Evolutionary conservation across 1,140 invertebrate genomes (phyloP).

Genomic region (Cepaea nemoralis): DNA sequence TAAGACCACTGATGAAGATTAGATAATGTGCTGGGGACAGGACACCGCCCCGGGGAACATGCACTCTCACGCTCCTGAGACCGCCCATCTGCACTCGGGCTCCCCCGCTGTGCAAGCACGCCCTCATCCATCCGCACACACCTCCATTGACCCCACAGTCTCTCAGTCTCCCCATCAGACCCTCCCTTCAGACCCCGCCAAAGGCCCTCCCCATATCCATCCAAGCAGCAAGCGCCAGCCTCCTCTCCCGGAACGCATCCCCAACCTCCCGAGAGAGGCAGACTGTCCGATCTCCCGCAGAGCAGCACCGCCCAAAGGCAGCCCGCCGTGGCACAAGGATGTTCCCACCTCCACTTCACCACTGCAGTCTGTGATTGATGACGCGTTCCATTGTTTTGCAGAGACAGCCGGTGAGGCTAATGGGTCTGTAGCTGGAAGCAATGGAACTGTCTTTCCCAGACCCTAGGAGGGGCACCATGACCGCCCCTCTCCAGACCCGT

Average conservation of each 20-base stretch:
- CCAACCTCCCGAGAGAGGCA: too few relatives aligned
- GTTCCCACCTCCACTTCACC: not conserved
- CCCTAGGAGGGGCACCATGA: not conserved
- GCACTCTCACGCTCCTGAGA: not conserved
- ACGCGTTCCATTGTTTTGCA: too few relatives aligned
- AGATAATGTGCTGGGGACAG: too few relatives aligned
- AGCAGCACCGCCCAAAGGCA: too few relatives aligned
- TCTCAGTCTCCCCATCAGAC: not conserved
- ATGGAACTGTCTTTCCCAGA: not conserved
- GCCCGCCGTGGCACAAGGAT: not conserved
- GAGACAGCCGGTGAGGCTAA: too few relatives aligned
- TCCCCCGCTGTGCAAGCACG: not conserved
- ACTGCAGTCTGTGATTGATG: too few relatives aligned
- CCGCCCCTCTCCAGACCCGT: too few relatives aligned
- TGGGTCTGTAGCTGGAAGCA: too few relatives aligned
- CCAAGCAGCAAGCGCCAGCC: not conserved
- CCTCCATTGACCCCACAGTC: not conserved
- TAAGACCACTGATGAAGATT: too few relatives aligned
- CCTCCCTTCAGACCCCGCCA: not conserved
- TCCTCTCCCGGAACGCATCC: not conserved
- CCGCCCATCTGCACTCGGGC: not conserved
- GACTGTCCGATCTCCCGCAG: too few relatives aligned
- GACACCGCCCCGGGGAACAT: not conserved
- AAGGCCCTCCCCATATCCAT: not conserved
- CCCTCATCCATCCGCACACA: not conserved